Conservation (phyloP, 2,113 vertebrate species). For the Platysteira castanea region DNA sequence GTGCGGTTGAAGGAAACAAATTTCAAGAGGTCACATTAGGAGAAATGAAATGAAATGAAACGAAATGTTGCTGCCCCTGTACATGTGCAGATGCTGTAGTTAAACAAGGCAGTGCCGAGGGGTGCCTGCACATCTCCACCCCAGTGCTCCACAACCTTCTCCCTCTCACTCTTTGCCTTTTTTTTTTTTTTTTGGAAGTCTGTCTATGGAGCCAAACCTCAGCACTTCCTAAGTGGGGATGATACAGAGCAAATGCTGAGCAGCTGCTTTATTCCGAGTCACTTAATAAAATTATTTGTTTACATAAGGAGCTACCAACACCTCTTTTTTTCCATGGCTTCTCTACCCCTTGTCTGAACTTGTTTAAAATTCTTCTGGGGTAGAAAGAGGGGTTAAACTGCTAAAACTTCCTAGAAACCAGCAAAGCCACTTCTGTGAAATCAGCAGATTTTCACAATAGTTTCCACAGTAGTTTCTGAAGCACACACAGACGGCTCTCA, state of each 20-base stretch:
- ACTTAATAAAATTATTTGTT: constrained; percentile 59
- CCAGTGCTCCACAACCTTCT: background rate
- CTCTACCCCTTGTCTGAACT: constrained; percentile 25
- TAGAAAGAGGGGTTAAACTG: background rate
- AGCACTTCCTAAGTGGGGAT: constrained; percentile 7
- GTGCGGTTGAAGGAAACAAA: background rate
- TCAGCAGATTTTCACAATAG: background rate
- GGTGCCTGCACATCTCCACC: background rate
- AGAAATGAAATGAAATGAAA: background rate
- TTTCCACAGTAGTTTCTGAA: background rate
- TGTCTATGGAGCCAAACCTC: background rate
- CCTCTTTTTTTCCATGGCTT: background rate
- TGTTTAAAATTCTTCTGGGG: constrained; percentile 25
- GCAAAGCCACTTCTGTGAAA: background rate
- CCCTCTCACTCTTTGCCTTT: background rate
- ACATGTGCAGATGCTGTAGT: background rate
- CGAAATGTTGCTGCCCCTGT: background rate
- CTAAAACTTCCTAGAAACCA: background rate
- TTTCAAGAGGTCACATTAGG: background rate
- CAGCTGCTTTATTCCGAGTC: constrained; percentile 47
- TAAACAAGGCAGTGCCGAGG: background rate
- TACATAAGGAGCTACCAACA: constrained; percentile 23
- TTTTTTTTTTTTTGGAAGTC: background rate
- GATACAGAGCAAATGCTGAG: constrained; percentile 41
- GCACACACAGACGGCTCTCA: background rate